Evolutionary conservation across 2,113 vertebrate genomes (phyloP), one percentile per base, ranked within the genome.

Genomic region (Amphiprion percula): DNA sequence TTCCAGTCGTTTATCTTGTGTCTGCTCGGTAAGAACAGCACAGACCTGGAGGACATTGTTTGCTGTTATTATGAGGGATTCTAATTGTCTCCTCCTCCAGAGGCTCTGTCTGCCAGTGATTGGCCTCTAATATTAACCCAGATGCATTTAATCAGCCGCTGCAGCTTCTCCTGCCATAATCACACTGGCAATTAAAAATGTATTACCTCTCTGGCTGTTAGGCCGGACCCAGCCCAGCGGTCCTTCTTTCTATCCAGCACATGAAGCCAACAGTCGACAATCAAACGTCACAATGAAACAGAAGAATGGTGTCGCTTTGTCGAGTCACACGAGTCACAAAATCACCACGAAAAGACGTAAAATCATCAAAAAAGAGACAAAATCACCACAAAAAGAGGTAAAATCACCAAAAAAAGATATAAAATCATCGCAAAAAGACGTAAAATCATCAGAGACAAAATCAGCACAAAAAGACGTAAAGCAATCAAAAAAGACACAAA

Each of bases 161-260:
- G 90, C 90, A 90, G 90, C 85, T 93, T 94, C 92, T 92, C 87
- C 21, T 82, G 87, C 88, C 54, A 89, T 90, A 94, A 94, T 94
- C 92, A 94, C 90, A 93, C 91, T 93, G 79, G 90, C 93, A 94
- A 94, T 94, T 94, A 94, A 94, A 93, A 93, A 91, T 90, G 90
- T 91, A 93, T 94, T 93, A 93, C 87, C 84, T 89, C 90, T 88
- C 83, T 61, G 77, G 65, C 85, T 85, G 90, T 88, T 58, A 77
- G 84, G 63, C 80, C 7, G 33, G 68, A n/a, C 68, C 0, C 26
- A 26, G 26, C 26, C 26, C 26, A 26, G 26, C 26, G 26, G 26
- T 26, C 26, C 26, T 1, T 1, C 26, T 26, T 37, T 37, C 30
- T 30, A 30, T 30, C 30, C 30, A 5, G 4, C 30, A 77, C 68